Evolutionary conservation across 1,140 invertebrate genomes (phyloP).

Genomic region (Drosophila aff.): DNA sequence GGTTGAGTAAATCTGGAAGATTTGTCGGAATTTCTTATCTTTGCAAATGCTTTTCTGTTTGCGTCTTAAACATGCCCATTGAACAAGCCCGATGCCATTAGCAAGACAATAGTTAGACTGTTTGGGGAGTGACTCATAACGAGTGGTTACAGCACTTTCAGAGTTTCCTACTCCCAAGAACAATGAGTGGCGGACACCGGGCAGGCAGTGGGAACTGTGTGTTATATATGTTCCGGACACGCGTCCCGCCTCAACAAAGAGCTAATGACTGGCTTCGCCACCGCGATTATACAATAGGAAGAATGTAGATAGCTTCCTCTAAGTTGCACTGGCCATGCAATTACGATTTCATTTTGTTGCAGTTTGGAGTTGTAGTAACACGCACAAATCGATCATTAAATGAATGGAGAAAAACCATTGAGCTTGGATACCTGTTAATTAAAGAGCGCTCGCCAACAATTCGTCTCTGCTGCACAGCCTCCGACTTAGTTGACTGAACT

Average conservation of each 20-base stretch:
- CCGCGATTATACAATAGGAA: slow-evolving; percentile 20
- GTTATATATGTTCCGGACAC: not conserved
- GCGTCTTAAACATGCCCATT: slow-evolving; percentile 4
- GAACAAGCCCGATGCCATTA: slow-evolving; percentile 20
- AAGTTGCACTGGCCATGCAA: not conserved
- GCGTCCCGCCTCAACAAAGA: slow-evolving; percentile 11
- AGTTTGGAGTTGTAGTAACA: not conserved
- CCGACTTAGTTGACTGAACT: slow-evolving; percentile 42
- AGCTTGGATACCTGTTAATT: not conserved
- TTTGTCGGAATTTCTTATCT: slow-evolving; percentile 31
- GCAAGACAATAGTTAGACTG: slow-evolving; percentile 28
- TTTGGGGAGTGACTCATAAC: slow-evolving; percentile 12
- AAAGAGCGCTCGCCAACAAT: slow-evolving; percentile 8
- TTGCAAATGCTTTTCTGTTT: slow-evolving; percentile 26
- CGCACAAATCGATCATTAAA: slow-evolving; percentile 10
- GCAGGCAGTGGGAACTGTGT: slow-evolving; percentile 23
- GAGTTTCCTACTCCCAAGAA: slow-evolving; percentile 18
- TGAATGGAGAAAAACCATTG: slow-evolving; percentile 11
- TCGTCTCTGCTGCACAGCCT: slow-evolving; percentile 14
- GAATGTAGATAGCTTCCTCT: slow-evolving; percentile 5
- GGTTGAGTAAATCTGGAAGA: slow-evolving; percentile 9
- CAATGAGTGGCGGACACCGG: slow-evolving; percentile 30
- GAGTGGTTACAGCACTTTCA: not conserved
- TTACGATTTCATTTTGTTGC: not conserved
- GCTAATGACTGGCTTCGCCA: slow-evolving; percentile 7